phyloP scores from a whole-genome alignment of 2,888 invertebrate species.

The Cheilosia vernalis region DNA sequence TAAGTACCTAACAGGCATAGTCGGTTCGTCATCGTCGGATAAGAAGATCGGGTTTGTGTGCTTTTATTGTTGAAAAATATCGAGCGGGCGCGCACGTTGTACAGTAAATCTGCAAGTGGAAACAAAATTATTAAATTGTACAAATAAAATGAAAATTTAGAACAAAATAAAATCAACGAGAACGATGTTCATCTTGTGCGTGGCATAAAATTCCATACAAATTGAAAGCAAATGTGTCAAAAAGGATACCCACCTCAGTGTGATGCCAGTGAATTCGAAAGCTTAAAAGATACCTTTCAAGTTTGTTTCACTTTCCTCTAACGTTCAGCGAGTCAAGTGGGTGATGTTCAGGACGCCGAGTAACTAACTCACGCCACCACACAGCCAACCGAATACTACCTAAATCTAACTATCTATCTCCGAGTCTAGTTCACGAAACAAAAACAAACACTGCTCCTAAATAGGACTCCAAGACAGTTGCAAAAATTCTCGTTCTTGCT shows the following conservation, averaged over 20 bases:
- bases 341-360: constrained; percentile 60
- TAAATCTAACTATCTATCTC: background rate
- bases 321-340: constrained; percentile 46
- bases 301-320: constrained; percentile 3
- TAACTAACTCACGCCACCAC: constrained; percentile 63
- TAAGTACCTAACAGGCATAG: constrained; percentile 75
- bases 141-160: constrained; percentile 9
- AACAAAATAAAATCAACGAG: constrained; percentile 19
- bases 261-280: constrained; percentile 11
- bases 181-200: background rate
- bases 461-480: constrained; percentile 25
- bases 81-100: constrained; percentile 71
- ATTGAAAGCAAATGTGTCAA: constrained; percentile 30
- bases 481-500: constrained; percentile 17
- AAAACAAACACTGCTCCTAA: constrained; percentile 7
- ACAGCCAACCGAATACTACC: background rate
- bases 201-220: constrained; percentile 11
- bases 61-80: constrained; percentile 28
- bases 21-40: constrained; percentile 75
- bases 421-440: constrained; percentile 5
- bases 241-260: constrained; percentile 30
- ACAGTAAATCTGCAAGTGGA: background rate
- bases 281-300: constrained; percentile 19
- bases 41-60: constrained; percentile 72
- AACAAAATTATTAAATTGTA: constrained; percentile 6